Evolutionary conservation across 2,797 vertebrate genomes (phyloP).

Genomic region (Helicolenus hilgendorfi): DNA sequence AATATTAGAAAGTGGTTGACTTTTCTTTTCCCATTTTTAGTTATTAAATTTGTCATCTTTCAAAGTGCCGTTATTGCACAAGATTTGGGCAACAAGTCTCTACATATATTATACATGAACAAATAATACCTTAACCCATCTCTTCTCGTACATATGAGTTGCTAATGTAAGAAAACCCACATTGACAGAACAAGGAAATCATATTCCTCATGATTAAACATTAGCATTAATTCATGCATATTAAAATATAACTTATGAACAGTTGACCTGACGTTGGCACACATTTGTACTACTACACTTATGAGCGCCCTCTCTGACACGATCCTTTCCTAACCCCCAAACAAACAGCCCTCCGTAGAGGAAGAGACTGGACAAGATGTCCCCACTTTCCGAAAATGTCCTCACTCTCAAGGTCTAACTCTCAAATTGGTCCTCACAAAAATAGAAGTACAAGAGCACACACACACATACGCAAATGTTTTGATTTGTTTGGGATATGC

Average conservation of each 20-base stretch:
- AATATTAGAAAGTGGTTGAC: background rate
- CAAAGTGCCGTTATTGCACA: background rate
- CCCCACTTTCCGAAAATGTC: background rate
- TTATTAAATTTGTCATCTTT: background rate
- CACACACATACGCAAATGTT: background rate
- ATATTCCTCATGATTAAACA: background rate
- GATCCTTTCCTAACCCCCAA: background rate
- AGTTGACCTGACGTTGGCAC: background rate
- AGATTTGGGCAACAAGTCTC: background rate
- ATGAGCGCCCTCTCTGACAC: background rate
- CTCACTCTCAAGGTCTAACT: background rate
- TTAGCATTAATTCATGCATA: background rate
- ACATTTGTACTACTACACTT: background rate
- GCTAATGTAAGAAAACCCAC: background rate
- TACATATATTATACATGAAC: background rate
- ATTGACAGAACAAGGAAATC: background rate
- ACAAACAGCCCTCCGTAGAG: background rate
- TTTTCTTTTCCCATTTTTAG: background rate
- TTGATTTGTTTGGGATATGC: constrained; percentile 12
- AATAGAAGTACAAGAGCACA: background rate
- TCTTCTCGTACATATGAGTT: background rate
- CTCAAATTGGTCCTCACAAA: background rate
- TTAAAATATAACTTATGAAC: background rate
- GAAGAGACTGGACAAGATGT: background rate
- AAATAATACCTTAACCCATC: background rate